Evolutionary conservation across 1,140 invertebrate genomes (phyloP), one percentile per base, ranked within the genome.

Genomic region (Armadillidium nasatum): DNA sequence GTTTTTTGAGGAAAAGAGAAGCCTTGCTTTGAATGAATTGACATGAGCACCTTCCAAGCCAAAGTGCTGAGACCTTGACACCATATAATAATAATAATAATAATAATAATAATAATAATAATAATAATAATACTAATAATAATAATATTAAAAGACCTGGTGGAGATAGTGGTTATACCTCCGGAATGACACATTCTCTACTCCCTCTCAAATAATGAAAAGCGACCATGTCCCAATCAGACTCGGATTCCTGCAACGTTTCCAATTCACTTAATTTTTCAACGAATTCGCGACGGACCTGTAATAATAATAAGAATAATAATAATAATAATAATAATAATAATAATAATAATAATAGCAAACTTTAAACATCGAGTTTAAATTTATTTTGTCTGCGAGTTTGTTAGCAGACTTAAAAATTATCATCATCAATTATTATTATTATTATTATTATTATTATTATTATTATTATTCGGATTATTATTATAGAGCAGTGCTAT

Each of bases 241-340:
- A 1, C 11, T 60, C 50, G 11, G 50, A 15, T 4, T 60, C 50
- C 19, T 15, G 11, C 1, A 60, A 7, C 1, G 11, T 60, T 7
- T 60, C 50, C 11, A 60, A 19, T 15, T 60, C 7, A 60, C 1
- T 2, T 60, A 60, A 60, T 60, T 60, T 60, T 7, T 60, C 50
- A 3, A 60, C 50, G 50, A 60, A 60, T 7, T 60, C 50, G 1
- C 50, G 50, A 2, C 50, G 11, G 0, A 60, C 50, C 50, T 60
- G 19, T 19, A 60, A 60, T 3, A 19, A 60, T 60, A 60, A 19
- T 15, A 19, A 60, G 2, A 60, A 15, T 15, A 60, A 60, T 60
- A 60, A 60, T 60, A 15, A 60, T 60, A 60, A 60, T 15, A 60
- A 60, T 60, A 60, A 60, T 60, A 60, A 60, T 60, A 60, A 60